A percentile compares a stretch with the other conserved stretches of the same genome.
Conservation (phyloP, 2,888 invertebrate species). For the Caenorhabditis sp. region DNA sequence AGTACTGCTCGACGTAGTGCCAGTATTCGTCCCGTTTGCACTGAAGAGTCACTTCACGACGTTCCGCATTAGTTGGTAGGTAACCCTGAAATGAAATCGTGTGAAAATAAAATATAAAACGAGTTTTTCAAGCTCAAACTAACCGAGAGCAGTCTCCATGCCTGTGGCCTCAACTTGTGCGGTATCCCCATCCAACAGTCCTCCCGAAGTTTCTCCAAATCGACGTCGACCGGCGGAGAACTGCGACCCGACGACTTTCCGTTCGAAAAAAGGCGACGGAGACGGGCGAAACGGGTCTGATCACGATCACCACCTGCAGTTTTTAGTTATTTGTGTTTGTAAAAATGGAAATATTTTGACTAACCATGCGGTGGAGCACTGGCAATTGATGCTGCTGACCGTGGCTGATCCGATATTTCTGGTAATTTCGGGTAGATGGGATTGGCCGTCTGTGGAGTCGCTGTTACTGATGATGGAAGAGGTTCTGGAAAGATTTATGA, state of each 20-base stretch:
- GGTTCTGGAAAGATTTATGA: conserved; percentile 61
- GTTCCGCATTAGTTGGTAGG: conserved; percentile 91
- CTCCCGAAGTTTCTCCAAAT: conserved; percentile 70
- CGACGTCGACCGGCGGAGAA: conserved; percentile 65
- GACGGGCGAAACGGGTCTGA: conserved; percentile 65
- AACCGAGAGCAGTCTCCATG: conserved; percentile 85
- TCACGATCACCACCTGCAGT: conserved; percentile 60
- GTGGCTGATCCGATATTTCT: conserved; percentile 64
- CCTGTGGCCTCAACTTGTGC: conserved; percentile 86
- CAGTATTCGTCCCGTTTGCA: conserved; percentile 96
- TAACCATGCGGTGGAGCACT: conserved; percentile 59
- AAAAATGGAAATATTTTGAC: not conserved
- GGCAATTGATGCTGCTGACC: conserved; percentile 48
- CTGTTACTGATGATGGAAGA: conserved; percentile 53
- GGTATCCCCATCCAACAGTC: conserved; percentile 94
- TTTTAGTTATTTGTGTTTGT: not conserved
- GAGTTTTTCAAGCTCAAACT: conserved; percentile 74
- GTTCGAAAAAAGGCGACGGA: conserved; percentile 61
- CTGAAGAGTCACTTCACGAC: conserved; percentile 89
- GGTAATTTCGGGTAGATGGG: conserved; percentile 68
- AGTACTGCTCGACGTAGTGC: conserved; percentile 95
- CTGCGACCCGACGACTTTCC: conserved; percentile 59
- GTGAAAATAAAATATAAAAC: not conserved
- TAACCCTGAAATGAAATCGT: conserved; percentile 89
- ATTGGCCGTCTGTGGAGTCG: conserved; percentile 58